Evolutionary conservation across 2,888 invertebrate genomes (phyloP).

Genomic region (Andrena flavipes): DNA sequence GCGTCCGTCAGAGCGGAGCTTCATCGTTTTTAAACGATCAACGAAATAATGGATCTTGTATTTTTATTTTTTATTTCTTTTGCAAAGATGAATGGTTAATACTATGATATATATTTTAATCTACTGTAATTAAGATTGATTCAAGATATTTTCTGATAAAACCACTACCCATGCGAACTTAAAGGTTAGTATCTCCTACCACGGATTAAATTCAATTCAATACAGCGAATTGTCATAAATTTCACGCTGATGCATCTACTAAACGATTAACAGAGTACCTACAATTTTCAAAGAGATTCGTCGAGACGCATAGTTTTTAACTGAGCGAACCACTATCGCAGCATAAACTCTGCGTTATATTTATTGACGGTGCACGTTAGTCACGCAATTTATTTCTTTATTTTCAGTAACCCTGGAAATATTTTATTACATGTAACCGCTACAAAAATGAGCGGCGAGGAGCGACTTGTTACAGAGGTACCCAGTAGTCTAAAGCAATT

Average conservation of each 20-base stretch:
- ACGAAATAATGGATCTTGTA: conserved; percentile 44
- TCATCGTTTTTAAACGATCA: conserved; percentile 16
- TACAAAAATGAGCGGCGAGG: conserved; percentile 87
- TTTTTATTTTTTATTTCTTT: conserved; percentile 28
- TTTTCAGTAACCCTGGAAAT: conserved; percentile 27
- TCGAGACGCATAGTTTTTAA: neutral
- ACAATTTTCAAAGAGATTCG: neutral
- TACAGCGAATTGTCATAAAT: neutral
- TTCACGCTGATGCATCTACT: neutral
- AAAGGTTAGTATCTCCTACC: conserved; percentile 48
- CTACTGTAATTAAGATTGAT: conserved; percentile 9
- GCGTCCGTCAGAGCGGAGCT: conserved; percentile 26
- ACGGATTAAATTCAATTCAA: neutral
- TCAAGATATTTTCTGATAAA: conserved; percentile 34
- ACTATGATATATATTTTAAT: conserved; percentile 34
- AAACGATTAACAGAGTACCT: neutral
- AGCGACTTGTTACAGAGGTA: conserved; percentile 94
- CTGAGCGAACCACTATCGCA: neutral
- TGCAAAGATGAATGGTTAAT: neutral
- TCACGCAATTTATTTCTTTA: neutral
- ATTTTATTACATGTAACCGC: conserved; percentile 22
- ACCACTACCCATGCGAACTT: conserved; percentile 29
- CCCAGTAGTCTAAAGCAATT: conserved; percentile 97
- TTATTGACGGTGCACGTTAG: neutral
- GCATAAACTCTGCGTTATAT: neutral